Evolutionary conservation across 2,797 vertebrate genomes (phyloP), one percentile per base, ranked within the genome.

Genomic region (Periophthalmus magnuspinnatus): DNA sequence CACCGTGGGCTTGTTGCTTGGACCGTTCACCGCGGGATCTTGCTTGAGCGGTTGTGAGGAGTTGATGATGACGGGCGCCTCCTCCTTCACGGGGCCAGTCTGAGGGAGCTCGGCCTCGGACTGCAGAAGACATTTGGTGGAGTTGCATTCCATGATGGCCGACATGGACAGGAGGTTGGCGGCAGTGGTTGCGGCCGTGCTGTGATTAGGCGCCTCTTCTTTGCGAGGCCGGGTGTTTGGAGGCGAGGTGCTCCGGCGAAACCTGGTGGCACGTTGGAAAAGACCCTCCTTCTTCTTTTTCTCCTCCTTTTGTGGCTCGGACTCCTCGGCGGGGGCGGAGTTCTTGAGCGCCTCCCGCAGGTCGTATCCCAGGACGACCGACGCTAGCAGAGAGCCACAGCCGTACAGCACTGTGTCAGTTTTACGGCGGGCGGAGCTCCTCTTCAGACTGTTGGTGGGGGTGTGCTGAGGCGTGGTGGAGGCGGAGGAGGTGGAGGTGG

Each of bases 291-390:
- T 93, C 67, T 94, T 96, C 86, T 94, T 96, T 90, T 93, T 94
- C 73, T 94, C 95, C 73, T 94, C 93, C 0, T 92, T 87, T 17
- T 71, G 84, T 0, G 88, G 91, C 57, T 96, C 95, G 0, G 80
- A 71, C 1, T 95, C 95, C 1, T 96, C 95, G 0, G 76, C 66
- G 1, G 77, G 73, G 1, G 76, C 13, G 0, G 88, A 79, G 84
- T 72, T 85, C 68, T 88, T 93, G 6, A 92, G 89, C 1, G 95
- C 90, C 70, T 96, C 95, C 19, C 95, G 87, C 9, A 98, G 86
- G 68, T 98, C 96, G 2, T 94, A 91, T 32, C 97, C 96, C 28
- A 98, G 89, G 19, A 94, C 94, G n/a, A 98, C 91, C 0, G 96
- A 95, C 0, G 96, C 96, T 75, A 98, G 92, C 64, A 98, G 76